Base-by-base conservation (phyloP, 2,797 vertebrate genomes). In the Pempheris klunzingeri region DNA sequence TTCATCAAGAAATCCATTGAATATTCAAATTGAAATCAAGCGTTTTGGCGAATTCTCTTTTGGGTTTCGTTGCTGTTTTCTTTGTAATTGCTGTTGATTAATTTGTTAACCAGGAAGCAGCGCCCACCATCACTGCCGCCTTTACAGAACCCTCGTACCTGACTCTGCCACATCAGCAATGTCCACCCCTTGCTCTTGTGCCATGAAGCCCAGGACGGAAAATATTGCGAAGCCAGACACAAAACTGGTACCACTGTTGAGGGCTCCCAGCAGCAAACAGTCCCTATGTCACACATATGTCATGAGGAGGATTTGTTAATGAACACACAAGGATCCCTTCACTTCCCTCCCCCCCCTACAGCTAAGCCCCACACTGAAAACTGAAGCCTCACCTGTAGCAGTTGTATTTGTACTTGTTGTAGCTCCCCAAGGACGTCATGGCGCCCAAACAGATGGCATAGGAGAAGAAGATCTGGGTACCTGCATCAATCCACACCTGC, bases 381-480 rank as follows among this genome's bases (percentile, higher is more conserved):
- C 75, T 84, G 72, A 85, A 10, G 78, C 93, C 97, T 97, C 97
- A 97, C 98, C 98, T 99, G 95, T 99, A 99, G 91, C 98, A 99
- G 96, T 99, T 99, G 95, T 99, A 99, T 93, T 98, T 99, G 96
- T 99, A 99, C 87, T 98, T 98, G 96, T 99, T 99, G 96, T 99
- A 99, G 95, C 98, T 99, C 90, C 98, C 98, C 95, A 99, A 93
- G 26, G 98, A 99, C n/a, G 98, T 98, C 98, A 99, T 99, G 87
- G 98, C 98, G 78, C 98, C 98, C 94, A 99, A 94, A 92, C 98
- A 99, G 93, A 99, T 99, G 92, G 98, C 98, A 41, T 99, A 99
- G 83, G 98, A 99, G 90, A 99, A 99, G 96, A 99, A 99, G 88
- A 99, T 99, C 92, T 99, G 98, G 32, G 98, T 99, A 87, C 98